phyloP scores from a whole-genome alignment of 2,888 invertebrate genomes.

The Poecilus cupreus region DNA sequence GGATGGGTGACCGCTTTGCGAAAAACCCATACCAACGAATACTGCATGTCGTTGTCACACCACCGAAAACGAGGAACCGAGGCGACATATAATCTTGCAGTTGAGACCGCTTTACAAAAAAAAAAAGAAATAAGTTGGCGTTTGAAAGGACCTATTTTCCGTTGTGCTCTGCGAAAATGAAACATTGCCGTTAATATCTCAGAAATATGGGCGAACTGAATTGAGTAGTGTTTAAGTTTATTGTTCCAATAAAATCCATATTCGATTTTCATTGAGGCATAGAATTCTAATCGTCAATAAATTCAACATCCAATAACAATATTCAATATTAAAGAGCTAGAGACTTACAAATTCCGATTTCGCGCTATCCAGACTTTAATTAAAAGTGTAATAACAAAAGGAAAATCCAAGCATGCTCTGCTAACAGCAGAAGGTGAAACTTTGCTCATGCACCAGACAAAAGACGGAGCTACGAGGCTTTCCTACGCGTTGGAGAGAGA shows the following conservation, averaged over 20 bases:
- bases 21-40: too few species aligned
- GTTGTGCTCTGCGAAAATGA: too few species aligned
- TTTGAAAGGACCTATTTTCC: too few species aligned
- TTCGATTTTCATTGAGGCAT: too few species aligned
- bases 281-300: not conserved
- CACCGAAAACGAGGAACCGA: too few species aligned
- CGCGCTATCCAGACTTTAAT: slow-evolving; percentile 35
- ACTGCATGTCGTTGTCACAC: too few species aligned
- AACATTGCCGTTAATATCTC: too few species aligned
- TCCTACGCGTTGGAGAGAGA: not conserved
- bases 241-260: not conserved
- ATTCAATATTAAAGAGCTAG: slow-evolving; percentile 20
- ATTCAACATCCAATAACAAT: slow-evolving; percentile 25
- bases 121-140: too few species aligned
- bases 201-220: not conserved
- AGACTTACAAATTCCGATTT: slow-evolving; percentile 38
- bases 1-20: too few species aligned
- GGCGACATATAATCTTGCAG: too few species aligned
- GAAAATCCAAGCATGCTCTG: slow-evolving; percentile 27
- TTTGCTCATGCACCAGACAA: slow-evolving; percentile 1
- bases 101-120: too few species aligned
- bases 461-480: not conserved
- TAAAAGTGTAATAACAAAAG: slow-evolving; percentile 52
- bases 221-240: not conserved
- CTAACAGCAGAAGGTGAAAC: slow-evolving; percentile 35